A percentile compares a stretch with the other conserved stretches of the same genome.
Conservation (phyloP, 2,888 invertebrate species). For the Steinernema scapterisci region DNA sequence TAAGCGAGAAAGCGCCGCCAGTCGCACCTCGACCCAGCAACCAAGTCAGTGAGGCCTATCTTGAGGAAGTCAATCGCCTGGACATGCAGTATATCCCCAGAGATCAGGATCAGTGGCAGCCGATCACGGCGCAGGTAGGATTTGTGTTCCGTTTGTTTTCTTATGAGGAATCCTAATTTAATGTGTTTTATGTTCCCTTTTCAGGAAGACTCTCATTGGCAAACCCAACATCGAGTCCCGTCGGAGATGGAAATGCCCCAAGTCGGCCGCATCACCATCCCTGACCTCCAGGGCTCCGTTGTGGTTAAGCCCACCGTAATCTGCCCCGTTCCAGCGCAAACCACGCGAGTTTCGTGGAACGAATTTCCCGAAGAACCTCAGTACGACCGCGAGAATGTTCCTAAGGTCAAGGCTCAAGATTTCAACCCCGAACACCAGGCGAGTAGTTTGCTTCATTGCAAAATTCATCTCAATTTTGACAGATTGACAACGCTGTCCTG, state of each 20-base stretch:
- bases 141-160: background rate
- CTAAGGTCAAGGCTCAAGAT: conserved; percentile 61
- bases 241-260: conserved; percentile 51
- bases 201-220: conserved; percentile 58
- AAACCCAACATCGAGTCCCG: conserved; percentile 51
- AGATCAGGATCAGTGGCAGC: background rate
- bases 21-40: conserved; percentile 25
- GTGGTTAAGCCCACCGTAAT: conserved; percentile 57
- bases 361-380: conserved; percentile 61
- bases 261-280: conserved; percentile 55
- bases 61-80: background rate
- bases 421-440: conserved; percentile 59
- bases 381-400: conserved; percentile 50
- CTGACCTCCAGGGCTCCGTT: conserved; percentile 39
- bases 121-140: background rate
- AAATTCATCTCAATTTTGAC: background rate
- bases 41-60: conserved; percentile 7
- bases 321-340: conserved; percentile 59
- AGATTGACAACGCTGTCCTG: conserved; percentile 49
- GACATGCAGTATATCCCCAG: background rate
- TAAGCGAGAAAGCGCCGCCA: conserved; percentile 27
- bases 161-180: too few relatives aligned
- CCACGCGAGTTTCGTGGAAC: conserved; percentile 59
- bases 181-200: background rate
- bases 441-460: background rate